phyloP scores from a whole-genome alignment of 1,140 invertebrate genomes.

The Cotesia chilonis region DNA sequence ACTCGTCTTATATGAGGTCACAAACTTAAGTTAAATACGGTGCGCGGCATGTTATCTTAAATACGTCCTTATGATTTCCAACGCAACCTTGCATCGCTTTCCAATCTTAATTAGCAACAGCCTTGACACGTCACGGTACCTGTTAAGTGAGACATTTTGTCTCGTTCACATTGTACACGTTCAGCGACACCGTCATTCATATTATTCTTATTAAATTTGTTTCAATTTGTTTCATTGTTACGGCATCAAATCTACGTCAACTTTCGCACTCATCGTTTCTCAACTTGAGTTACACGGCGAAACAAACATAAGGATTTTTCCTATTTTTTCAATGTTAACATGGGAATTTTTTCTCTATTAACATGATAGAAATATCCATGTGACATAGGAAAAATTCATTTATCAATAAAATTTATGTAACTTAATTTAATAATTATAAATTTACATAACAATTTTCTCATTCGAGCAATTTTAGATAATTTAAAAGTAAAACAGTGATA shows the following conservation, averaged over 20 bases:
- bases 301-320: too few species aligned
- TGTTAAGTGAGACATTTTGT: slow-evolving; percentile 26
- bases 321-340: too few species aligned
- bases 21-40: slow-evolving; percentile 10
- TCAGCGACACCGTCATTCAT: slow-evolving; percentile 15
- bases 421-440: too few species aligned
- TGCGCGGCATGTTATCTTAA: slow-evolving; percentile 22
- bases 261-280: not conserved
- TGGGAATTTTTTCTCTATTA: too few species aligned
- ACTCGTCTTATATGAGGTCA: slow-evolving; percentile 16
- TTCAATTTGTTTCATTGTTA: not conserved
- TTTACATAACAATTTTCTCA: too few species aligned
- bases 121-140: slow-evolving; percentile 33
- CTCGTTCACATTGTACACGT: slow-evolving; percentile 10
- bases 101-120: slow-evolving; percentile 44
- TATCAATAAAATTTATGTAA: too few species aligned
- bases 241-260: not conserved
- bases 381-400: too few species aligned
- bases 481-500: too few species aligned
- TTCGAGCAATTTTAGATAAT: too few species aligned
- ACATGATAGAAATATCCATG: too few species aligned
- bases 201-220: not conserved
- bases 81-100: slow-evolving; percentile 44
- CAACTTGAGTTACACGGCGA: not conserved
- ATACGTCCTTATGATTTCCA: slow-evolving; percentile 32